Evolutionary conservation across 30 jellyfish, hydroid and myxozoan genomes (phyloP), one percentile per base, ranked within the genome.

Genomic region (Mastigias papua): DNA sequence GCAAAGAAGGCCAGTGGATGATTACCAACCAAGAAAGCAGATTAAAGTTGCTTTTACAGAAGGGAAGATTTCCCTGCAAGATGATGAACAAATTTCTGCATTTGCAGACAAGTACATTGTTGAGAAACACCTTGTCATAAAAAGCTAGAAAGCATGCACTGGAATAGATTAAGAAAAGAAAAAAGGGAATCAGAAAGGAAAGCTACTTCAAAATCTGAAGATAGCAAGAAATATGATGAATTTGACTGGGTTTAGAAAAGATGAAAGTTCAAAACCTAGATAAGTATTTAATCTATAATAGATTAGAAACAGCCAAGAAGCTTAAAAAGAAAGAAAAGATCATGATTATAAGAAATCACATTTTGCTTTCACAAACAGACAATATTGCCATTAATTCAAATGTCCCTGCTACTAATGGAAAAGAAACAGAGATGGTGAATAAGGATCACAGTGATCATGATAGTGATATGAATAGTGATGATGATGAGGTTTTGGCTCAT

Each of bases 331-430:
- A 67, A 67, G 79, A 67, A 67, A 67, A n/a, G 79, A 30, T 67
- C 79, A 67, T 67, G 79, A 27, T 67, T 30, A 67, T 22, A 67
- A 67, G 79, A 67, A 67, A 67, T 67, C 79, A 67, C 50, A 67
- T 22, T 42, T 80, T 80, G 91, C 42, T 84, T 50, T 78, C 61
- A 50, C 54, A 32, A 78, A 78, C 33, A 78, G 89, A 57, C 77
- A 75, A 75, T 42, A n/a, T n/a, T n/a, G n/a, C n/a, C n/a, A n/a
- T n/a, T n/a, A n/a, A n/a, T n/a, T n/a, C n/a, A n/a, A n/a, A n/a
- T n/a, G n/a, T n/a, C n/a, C n/a, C n/a, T n/a, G n/a, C n/a, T n/a
- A n/a, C n/a, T n/a, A n/a, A n/a, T n/a, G n/a, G n/a, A n/a, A n/a
- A n/a, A n/a, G n/a, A n/a, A n/a, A n/a, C n/a, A n/a, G n/a, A n/a